Conservation (phyloP, 2,888 invertebrate species). For the Mantis religiosa region DNA sequence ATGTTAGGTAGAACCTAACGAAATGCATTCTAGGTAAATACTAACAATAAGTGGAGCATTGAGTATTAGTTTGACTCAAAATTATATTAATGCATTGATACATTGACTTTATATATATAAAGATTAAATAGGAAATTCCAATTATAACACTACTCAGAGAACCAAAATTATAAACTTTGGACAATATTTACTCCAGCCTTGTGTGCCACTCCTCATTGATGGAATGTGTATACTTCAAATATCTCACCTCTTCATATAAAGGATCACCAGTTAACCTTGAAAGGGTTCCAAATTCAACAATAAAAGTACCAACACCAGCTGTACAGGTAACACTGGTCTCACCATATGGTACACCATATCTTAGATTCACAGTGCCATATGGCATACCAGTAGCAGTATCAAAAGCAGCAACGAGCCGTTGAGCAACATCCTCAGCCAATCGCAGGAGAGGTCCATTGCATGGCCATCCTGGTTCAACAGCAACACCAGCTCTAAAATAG, state of each 20-base stretch:
- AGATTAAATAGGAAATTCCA: no score
- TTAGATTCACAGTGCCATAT: slow-evolving; percentile 92
- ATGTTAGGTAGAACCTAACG: no score
- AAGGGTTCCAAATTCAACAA: slow-evolving; percentile 93
- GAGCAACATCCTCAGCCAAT: slow-evolving; percentile 92
- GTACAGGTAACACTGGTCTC: slow-evolving; percentile 98
- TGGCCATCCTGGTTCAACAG: slow-evolving; percentile 92
- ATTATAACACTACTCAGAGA: no score
- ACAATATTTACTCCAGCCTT: no score
- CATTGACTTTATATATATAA: no score
- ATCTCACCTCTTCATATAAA: slow-evolving; percentile 78
- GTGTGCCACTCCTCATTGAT: no score
- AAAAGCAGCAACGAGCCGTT: slow-evolving; percentile 84
- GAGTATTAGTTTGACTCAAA: no score
- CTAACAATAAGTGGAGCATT: no score
- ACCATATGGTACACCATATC: slow-evolving; percentile 85
- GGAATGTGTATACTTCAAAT: no score
- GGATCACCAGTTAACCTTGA: slow-evolving; percentile 91
- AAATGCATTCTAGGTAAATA: no score
- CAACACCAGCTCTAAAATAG: slow-evolving; percentile 62
- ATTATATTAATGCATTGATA: no score
- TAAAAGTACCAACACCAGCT: slow-evolving; percentile 95
- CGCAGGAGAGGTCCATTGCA: slow-evolving; percentile 91
- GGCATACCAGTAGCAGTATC: slow-evolving; percentile 94
- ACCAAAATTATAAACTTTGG: no score